Base-by-base conservation (phyloP, 2,113 vertebrate species). In the Oriolus oriolus region DNA sequence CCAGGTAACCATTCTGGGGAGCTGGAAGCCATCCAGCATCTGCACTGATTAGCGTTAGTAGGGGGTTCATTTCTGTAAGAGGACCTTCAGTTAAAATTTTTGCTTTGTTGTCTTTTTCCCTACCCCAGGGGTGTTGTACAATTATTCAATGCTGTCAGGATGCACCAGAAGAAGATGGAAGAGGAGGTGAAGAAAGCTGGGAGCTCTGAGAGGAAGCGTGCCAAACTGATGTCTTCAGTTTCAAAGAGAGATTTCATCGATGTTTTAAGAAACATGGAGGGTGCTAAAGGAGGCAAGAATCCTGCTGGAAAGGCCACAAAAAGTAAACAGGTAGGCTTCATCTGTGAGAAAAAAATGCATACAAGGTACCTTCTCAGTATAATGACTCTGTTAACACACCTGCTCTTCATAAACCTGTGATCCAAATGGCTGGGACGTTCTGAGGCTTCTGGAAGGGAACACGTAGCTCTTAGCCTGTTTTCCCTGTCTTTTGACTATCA, bases 161-260 rank as follows among this genome's bases (percentile, higher is more conserved):
- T 96, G 2, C 99, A 99, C 93, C 99, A 99, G 77, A 99, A 98
- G 84, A 98, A 97, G 0, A 59, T 99, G 16, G 98, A 98, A 37
- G 98, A 98, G 18, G 98, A 98, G 87, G 82, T 99, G 85, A 99
- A 98, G 95, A 98, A 99, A 79, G 98, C 88, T 2, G 99, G 98
- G 13, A 94, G 95, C 50, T 99, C 99, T 2, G 97, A 99, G 19
- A 98, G 99, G 87, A 99, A 99, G 87, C 99, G 98, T 52, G 98
- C 98, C 50, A 99, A 99, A 92, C 93, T 99, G 54, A 95, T 99
- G 21, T 98, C 98, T 2, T 97, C 98, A 3, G 98, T 99, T 70
- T 98, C 99, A 22, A 99, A 99, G 97, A 99, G 95, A 90, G 99
- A 99, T 94, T 99, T 99, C 96, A 99, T 99, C 9, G 94, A 97